Conservation (phyloP, 2,888 invertebrate genomes). For the Andrena camellia region DNA sequence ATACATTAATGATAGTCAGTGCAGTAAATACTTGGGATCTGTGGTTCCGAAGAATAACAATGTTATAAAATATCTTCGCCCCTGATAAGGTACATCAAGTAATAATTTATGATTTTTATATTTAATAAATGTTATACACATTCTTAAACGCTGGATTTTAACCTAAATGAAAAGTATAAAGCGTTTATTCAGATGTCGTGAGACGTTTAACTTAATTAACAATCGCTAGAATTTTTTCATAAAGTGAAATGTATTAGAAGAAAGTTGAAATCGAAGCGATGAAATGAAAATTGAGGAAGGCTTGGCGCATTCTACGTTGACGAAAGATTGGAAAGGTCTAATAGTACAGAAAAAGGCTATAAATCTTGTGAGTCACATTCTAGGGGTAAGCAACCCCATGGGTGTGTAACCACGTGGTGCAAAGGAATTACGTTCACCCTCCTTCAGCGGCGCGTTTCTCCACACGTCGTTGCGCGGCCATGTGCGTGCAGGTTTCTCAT, state of each 20-base stretch:
- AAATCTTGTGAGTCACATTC: constrained; percentile 83
- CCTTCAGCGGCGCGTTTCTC: constrained; percentile 54
- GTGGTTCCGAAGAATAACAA: too few species aligned
- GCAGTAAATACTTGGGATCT: too few species aligned
- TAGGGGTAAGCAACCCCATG: constrained; percentile 73
- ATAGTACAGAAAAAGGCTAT: constrained; percentile 75
- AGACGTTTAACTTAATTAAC: too few species aligned
- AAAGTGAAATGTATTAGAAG: not conserved
- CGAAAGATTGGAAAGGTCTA: constrained; percentile 74
- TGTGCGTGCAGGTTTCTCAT: constrained; percentile 70
- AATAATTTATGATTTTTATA: too few species aligned
- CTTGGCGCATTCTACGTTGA: not conserved
- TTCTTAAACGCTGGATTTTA: too few species aligned
- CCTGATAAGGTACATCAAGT: too few species aligned
- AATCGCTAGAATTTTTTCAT: too few species aligned
- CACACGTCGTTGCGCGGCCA: constrained; percentile 49
- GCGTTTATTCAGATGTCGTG: too few species aligned
- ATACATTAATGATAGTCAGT: too few species aligned
- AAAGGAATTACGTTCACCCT: constrained; percentile 78
- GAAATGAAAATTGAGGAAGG: constrained; percentile 21
- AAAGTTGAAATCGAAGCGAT: not conserved
- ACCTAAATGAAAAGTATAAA: too few species aligned
- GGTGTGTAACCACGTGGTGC: constrained; percentile 81
- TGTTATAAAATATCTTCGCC: too few species aligned
- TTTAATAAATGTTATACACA: too few species aligned